Evolutionary conservation across 1,140 invertebrate genomes (phyloP).

Genomic region (Phymastichus coffea): DNA sequence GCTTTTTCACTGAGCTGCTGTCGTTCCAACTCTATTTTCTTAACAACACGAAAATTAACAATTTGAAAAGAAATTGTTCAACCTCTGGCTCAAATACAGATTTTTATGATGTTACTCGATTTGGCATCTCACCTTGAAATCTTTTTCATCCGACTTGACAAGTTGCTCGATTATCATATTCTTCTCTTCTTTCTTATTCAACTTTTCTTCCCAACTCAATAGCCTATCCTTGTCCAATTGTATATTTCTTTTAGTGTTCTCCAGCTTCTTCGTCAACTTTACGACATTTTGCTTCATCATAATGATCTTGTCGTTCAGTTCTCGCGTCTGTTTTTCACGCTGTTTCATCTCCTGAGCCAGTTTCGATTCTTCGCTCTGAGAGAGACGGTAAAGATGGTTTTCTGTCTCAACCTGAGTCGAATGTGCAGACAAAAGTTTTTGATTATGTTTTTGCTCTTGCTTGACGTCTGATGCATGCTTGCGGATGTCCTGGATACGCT

Average conservation of each 20-base stretch:
- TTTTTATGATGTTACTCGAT: background rate
- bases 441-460: conserved; percentile 43
- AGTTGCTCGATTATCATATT: conserved; percentile 65
- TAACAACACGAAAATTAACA: conserved; percentile 27
- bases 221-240: conserved; percentile 64
- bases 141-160: conserved; percentile 63
- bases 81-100: no score
- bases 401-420: conserved; percentile 65
- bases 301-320: conserved; percentile 52
- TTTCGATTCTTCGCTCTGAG: conserved; percentile 55
- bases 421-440: conserved; percentile 60
- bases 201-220: conserved; percentile 63
- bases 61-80: background rate
- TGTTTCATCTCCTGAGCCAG: conserved; percentile 56
- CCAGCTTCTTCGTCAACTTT: conserved; percentile 59
- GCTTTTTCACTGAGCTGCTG: conserved; percentile 44
- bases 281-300: conserved; percentile 44
- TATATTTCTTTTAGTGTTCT: conserved; percentile 59
- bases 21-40: conserved; percentile 52
- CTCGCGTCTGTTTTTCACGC: conserved; percentile 56
- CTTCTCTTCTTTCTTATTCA: conserved; percentile 62
- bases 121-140: conserved; percentile 57
- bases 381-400: conserved; percentile 58
- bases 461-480: conserved; percentile 38
- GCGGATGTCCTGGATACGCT: conserved; percentile 38